phyloP scores from a whole-genome alignment of 2,113 vertebrate genomes.

The Elaphurus davidianus region DNA sequence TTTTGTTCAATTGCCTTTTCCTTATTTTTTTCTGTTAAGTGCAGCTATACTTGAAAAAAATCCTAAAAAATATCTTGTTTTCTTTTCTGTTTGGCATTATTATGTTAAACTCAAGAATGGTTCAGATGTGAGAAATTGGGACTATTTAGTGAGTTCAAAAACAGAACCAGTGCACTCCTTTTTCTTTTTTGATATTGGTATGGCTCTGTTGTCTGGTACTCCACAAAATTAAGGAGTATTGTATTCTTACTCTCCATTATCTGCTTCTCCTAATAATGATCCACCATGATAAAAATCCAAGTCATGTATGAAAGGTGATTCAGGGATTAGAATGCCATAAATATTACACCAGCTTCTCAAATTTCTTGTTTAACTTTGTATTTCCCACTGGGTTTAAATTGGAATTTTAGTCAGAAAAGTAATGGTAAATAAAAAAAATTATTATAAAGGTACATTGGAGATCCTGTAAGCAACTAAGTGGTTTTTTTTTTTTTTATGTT shows the following conservation, averaged over 20 bases:
- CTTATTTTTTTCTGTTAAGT: not conserved
- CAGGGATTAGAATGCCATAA: not conserved
- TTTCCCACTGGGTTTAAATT: not conserved
- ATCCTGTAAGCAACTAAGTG: not conserved
- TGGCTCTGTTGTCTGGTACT: not conserved
- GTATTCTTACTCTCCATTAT: not conserved
- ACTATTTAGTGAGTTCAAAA: slow-evolving; percentile 12
- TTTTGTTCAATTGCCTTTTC: not conserved
- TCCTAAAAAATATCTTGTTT: not conserved
- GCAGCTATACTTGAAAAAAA: not conserved
- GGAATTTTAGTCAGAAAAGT: not conserved
- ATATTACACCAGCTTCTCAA: not conserved
- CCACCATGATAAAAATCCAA: not conserved
- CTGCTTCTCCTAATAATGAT: not conserved
- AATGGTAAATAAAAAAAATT: not conserved
- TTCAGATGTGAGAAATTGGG: slow-evolving; percentile 16
- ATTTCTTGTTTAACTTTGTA: slow-evolving; percentile 30
- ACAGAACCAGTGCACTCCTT: not conserved
- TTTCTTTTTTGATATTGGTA: not conserved
- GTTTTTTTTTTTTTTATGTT: no score
- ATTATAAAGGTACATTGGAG: not conserved
- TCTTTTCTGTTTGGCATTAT: not conserved
- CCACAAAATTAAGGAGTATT: not conserved
- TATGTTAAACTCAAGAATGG: not conserved
- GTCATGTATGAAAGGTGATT: not conserved